Evolutionary conservation across 2,888 invertebrate genomes (phyloP).

Genomic region (Drosophila kokeensis): DNA sequence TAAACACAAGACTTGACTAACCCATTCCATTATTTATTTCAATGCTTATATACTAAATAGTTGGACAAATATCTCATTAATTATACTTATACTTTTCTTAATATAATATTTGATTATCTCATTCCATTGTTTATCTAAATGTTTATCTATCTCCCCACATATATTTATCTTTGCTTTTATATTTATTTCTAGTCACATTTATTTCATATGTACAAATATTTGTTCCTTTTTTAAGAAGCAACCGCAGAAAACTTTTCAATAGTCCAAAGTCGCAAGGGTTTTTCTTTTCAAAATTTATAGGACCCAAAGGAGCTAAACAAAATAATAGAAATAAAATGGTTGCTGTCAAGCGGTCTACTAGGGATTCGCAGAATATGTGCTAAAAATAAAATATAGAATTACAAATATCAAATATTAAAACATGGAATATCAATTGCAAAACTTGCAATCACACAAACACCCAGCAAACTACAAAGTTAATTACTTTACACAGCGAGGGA

Average conservation of each 20-base stretch:
- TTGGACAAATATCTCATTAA: neutral
- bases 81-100: neutral
- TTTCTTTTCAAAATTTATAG: conserved; percentile 42
- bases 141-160: neutral
- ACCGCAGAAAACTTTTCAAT: conserved; percentile 38
- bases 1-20: neutral
- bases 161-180: neutral
- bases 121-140: neutral
- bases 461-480: neutral
- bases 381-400: conserved; percentile 9
- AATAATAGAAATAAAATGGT: conserved; percentile 6
- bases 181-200: conserved; percentile 1
- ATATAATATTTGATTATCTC: neutral
- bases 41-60: neutral
- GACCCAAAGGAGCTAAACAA: conserved; percentile 35
- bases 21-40: neutral
- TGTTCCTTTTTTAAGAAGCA: conserved; percentile 4
- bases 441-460: neutral
- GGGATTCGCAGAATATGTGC: neutral
- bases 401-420: neutral
- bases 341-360: conserved; percentile 23
- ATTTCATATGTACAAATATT: neutral
- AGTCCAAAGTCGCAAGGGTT: conserved; percentile 30
- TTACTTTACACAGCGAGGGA: neutral
- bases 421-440: neutral